Evolutionary conservation across 1,140 invertebrate species (phyloP).

Genomic region (Diprion similis): DNA sequence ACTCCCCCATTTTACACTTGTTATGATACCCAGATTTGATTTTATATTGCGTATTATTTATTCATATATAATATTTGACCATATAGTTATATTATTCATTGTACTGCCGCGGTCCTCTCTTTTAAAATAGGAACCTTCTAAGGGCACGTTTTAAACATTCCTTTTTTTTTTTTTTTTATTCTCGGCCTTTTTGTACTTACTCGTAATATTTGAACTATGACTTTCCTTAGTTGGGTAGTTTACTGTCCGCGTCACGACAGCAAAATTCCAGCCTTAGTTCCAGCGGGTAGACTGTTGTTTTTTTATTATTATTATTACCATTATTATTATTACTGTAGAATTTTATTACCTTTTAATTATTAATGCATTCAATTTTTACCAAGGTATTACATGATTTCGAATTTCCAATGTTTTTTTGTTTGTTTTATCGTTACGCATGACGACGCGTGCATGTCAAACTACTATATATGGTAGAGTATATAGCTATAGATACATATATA

Average conservation of each 20-base stretch:
- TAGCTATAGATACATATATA: not conserved
- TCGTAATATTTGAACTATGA: not conserved
- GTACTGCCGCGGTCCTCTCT: not conserved
- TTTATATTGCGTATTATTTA: slow-evolving; percentile 3
- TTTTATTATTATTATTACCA: not conserved
- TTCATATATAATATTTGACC: not conserved
- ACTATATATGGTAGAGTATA: not conserved
- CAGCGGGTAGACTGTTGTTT: not conserved
- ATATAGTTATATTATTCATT: not conserved
- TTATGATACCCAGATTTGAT: not conserved
- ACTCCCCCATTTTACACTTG: slow-evolving; percentile 2
- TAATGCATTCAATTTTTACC: not conserved
- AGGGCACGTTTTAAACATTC: not conserved
- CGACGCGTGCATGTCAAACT: too few relatives aligned
- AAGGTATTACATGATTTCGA: not conserved
- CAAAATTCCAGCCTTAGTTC: not conserved
- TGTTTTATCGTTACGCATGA: too few relatives aligned
- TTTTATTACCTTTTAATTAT: not conserved
- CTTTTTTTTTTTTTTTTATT: not conserved
- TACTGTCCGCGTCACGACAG: not conserved
- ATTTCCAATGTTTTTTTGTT: not conserved
- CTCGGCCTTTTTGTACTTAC: not conserved
- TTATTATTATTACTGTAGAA: not conserved
- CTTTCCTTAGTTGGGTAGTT: not conserved
- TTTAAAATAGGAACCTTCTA: not conserved